phyloP scores from a whole-genome alignment of 1,140 invertebrate genomes.

The Triops longicaudatus region DNA sequence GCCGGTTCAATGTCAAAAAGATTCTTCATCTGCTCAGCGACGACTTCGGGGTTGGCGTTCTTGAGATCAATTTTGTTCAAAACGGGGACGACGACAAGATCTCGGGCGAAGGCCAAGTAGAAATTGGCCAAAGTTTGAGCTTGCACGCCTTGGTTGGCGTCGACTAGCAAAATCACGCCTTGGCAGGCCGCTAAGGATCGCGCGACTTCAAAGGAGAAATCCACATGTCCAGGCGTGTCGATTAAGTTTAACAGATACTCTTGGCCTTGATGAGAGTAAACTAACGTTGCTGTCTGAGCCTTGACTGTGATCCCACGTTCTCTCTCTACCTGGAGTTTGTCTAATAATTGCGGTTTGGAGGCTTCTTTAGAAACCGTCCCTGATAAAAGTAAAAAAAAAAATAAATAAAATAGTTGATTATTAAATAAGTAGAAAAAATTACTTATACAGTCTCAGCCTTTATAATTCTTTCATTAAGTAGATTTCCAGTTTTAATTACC shows the following conservation, averaged over 20 bases:
- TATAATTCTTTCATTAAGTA: no score
- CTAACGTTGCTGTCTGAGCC: conserved; percentile 87
- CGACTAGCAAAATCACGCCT: conserved; percentile 88
- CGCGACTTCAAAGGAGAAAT: conserved; percentile 93
- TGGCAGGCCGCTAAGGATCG: conserved; percentile 84
- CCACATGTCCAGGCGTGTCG: conserved; percentile 97
- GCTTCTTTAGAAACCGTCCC: conserved; percentile 61
- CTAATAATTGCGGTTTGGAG: conserved; percentile 68
- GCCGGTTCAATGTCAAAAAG: conserved; percentile 72
- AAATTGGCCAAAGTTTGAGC: conserved; percentile 98
- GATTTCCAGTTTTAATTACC: conserved; percentile 42
- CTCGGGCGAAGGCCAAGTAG: conserved; percentile 74
- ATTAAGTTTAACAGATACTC: conserved; percentile 90
- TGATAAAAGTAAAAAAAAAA: conserved; percentile 32
- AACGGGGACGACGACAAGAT: conserved; percentile 80
- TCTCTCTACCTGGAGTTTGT: conserved; percentile 80
- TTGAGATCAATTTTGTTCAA: conserved; percentile 96
- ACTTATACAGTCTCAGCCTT: no score
- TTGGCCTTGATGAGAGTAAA: conserved; percentile 56
- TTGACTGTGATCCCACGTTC: conserved; percentile 97
- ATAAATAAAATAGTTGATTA: conserved; percentile 13
- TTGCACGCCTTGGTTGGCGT: conserved; percentile 94
- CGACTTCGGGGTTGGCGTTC: conserved; percentile 72
- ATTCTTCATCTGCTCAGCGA: conserved; percentile 66
- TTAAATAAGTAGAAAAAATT: no score